Evolutionary conservation across 1,140 invertebrate species (phyloP).

Genomic region (Drosophila ogumai): DNA sequence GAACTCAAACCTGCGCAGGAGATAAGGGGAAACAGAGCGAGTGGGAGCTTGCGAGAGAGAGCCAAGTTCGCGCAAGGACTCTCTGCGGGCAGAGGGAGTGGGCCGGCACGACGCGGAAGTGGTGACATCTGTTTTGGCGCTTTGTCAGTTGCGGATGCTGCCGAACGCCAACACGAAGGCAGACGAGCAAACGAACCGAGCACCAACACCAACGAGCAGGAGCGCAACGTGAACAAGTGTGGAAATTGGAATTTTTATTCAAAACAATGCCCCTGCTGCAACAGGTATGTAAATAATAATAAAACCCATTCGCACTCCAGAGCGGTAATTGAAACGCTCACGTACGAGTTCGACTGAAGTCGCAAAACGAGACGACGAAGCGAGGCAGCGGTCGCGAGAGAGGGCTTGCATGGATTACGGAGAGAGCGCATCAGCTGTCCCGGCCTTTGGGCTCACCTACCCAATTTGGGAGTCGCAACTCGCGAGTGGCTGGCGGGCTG

Average conservation of each 20-base stretch:
- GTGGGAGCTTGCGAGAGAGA: constrained; percentile 18
- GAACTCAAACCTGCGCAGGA: constrained; percentile 56
- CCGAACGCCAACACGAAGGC: constrained; percentile 53
- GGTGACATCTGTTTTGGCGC: constrained; percentile 82
- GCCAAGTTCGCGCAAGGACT: constrained; percentile 14
- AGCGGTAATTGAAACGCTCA: constrained; percentile 78
- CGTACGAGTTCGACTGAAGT: constrained; percentile 58
- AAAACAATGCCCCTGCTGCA: constrained; percentile 85
- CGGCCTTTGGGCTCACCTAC: constrained; percentile 21
- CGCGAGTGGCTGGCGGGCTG: constrained; percentile 29
- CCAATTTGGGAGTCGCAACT: constrained; percentile 23
- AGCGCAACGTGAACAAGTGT: constrained; percentile 72
- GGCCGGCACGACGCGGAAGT: constrained; percentile 60
- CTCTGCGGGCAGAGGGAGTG: constrained; percentile 19
- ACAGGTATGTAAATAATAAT: constrained; percentile 85
- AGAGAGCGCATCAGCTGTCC: constrained; percentile 60
- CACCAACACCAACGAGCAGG: constrained; percentile 22
- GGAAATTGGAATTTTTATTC: constrained; percentile 85
- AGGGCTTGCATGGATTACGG: neutral
- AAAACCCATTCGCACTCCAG: constrained; percentile 79
- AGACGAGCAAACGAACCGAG: constrained; percentile 22
- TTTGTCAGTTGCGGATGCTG: constrained; percentile 74
- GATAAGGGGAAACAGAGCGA: constrained; percentile 24
- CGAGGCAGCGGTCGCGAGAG: constrained; percentile 5
- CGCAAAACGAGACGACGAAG: constrained; percentile 9